Base-by-base conservation (phyloP, 23 tunicate genomes). In the Oikopleura vanhoeffeni region DNA sequence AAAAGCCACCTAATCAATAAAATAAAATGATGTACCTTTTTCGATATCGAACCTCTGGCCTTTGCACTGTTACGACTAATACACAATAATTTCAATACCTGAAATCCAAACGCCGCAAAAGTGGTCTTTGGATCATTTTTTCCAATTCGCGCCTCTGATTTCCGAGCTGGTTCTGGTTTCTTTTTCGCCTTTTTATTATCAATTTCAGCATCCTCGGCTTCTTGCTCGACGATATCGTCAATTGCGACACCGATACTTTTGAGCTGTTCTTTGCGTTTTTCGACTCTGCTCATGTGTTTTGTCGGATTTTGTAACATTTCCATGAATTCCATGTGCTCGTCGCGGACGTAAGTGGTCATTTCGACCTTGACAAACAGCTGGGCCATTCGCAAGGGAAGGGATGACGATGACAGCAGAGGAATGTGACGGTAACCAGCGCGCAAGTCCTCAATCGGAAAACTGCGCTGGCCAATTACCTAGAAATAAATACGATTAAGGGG, bases 361-460 rank as follows among this genome's bases (percentile, higher is more conserved):
- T 49, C 18, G 60, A 49, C 60, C 60, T 49, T 49, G 18, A 49
- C 18, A 49, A 49, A 49, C 60, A 49, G 18, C 60, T 8, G 18
- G 60, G 18, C 18, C 60, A 49, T 49, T 18, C 60, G 60, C 18
- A 49, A 18, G 18, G 60, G 60, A 49, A 49, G 18, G 18, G 18
- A 49, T 8, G 60, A 49, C 18, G 60, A 8, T 49, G 60, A 49
- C 8, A 18, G 8, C 60, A 49, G 60, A 8, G 60, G 60, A 49
- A 49, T 8, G 18, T 49, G 60, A 8, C 97, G 86, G 88, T 92
- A 92, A 0, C 97, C 97, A n/a, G 93, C 91, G 41, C 85, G 87
- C 27, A 92, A 42, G 33, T 84, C 86, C 40, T 87, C 91, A 28
- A 92, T 87, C 32, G 90, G 94, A 0, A 92, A 77, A 67, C 87